These are phyloP conservation scores for Pseudopleuronectes americanus DNA, from an alignment of 2,797 vertebrate species.

Conservation along the genomic window DNA sequence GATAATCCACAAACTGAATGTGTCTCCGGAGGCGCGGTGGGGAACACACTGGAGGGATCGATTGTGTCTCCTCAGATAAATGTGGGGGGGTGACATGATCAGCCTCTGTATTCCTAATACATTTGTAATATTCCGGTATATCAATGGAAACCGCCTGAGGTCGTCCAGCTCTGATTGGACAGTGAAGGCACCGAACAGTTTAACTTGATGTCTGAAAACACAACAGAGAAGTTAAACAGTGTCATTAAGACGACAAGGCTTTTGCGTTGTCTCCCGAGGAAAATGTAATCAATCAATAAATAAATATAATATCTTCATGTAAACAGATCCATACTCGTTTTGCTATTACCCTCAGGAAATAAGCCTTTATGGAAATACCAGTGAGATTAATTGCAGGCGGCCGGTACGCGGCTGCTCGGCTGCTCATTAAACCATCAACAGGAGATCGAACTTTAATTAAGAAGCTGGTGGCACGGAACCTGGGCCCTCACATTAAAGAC, in stretches of 20 bases:
- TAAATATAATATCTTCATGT: conserved; percentile 20
- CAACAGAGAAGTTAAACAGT: conserved; percentile 24
- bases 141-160: conserved; percentile 9
- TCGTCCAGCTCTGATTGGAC: neutral
- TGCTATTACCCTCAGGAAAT: conserved; percentile 52
- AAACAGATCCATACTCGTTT: conserved; percentile 58
- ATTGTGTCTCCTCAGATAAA: conserved; percentile 9
- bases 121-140: neutral
- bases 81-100: neutral
- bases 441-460: conserved; percentile 74
- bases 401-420: conserved; percentile 24
- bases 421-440: conserved; percentile 68
- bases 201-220: neutral
- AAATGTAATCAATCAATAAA: conserved; percentile 54
- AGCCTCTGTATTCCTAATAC: conserved; percentile 23
- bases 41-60: conserved; percentile 8
- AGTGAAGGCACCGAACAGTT: too few relatives aligned
- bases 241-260: conserved; percentile 37
- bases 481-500: conserved; percentile 20
- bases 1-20: conserved; percentile 18
- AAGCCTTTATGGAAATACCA: conserved; percentile 54
- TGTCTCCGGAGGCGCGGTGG: neutral
- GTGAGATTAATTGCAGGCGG: conserved; percentile 58
- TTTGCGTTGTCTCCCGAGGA: conserved; percentile 23
- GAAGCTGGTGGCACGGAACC: conserved; percentile 21